Base-by-base conservation (phyloP, 2,888 invertebrate species). In the Phortica magna region DNA sequence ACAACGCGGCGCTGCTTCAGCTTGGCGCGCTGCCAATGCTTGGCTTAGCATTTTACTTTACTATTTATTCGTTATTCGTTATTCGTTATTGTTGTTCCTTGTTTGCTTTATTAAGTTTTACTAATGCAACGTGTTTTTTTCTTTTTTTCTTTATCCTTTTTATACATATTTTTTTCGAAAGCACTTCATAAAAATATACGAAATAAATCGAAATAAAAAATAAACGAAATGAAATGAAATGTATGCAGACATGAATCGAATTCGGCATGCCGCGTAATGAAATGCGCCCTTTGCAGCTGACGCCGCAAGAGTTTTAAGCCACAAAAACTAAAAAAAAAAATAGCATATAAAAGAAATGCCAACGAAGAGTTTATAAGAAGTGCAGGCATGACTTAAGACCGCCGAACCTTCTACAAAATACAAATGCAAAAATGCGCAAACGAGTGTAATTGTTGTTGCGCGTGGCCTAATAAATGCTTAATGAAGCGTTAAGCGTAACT, bases 71-170 rank as follows among this genome's bases (percentile, higher is more conserved):
- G 31, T 43, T 14, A 19, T 48, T 70, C n/a, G n/a, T 75, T 57
- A 41, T 59, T 55, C 22, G 31, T 43, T 14, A 19, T 48, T 70
- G 9, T 70, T 70, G 22, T 70, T 70, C 10, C 42, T 70, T 70
- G 70, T 22, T 71, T 71, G 70, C 31, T 71, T 71, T 71, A 71
- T 71, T 71, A 71, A 71, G 55, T 71, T 71, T 71, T 55, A 31
- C 70, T 71, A 71, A 71, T 71, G 70, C 53, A 53, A 53, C 53
- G 31, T 22, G 53, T 42, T 39, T 67, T 67, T 75, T 75, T 76
- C 67, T 42, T 39, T 67, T 67, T 75, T 75, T 76, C 67, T 72
- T 65, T 55, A 74, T 76, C 14, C 67, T 17, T 79, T 67, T 67
- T n/a, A 67, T 43, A 67, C 14, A 9, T 9, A 53, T 14, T 68